A percentile compares a stretch with the other conserved stretches of the same genome.
These are phyloP conservation scores for Alexandromys fortis DNA, from an alignment of 2,113 vertebrate species.

Conservation along the genomic window DNA sequence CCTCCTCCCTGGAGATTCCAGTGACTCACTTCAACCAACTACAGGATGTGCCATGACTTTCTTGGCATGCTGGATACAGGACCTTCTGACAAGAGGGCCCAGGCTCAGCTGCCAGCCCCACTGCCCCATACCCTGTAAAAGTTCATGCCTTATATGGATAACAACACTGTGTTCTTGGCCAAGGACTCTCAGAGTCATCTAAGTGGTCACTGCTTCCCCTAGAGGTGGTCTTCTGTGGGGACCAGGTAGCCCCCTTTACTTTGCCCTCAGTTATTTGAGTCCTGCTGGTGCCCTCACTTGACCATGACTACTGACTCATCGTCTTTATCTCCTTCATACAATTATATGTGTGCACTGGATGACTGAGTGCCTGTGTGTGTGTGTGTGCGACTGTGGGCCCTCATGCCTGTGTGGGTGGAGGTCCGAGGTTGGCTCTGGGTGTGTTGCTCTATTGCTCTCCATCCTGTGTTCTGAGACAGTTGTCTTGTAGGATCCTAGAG, in stretches of 20 bases:
- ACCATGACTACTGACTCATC: neutral
- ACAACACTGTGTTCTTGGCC: neutral
- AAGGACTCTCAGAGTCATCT: too few species aligned
- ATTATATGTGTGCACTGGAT: neutral
- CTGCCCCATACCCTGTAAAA: neutral
- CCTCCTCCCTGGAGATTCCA: neutral
- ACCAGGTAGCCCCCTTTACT: neutral
- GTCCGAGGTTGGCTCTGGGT: too few species aligned
- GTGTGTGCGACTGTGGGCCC: neutral
- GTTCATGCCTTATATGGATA: too few species aligned
- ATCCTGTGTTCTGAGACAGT: neutral
- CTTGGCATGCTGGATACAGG: neutral
- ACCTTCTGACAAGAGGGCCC: too few species aligned
- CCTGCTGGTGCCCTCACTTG: too few species aligned
- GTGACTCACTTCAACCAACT: neutral
- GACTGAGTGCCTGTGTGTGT: neutral
- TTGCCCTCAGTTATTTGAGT: neutral
- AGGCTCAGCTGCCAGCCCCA: neutral
- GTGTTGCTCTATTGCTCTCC: neutral
- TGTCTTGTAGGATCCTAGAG: rapidly evolving
- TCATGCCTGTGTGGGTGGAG: neutral
- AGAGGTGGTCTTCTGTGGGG: neutral
- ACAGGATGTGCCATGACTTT: neutral
- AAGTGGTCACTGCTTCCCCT: neutral
- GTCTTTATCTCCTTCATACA: neutral